Evolutionary conservation across 2,113 vertebrate genomes (phyloP).

Genomic region (Oenanthe oenanthe): DNA sequence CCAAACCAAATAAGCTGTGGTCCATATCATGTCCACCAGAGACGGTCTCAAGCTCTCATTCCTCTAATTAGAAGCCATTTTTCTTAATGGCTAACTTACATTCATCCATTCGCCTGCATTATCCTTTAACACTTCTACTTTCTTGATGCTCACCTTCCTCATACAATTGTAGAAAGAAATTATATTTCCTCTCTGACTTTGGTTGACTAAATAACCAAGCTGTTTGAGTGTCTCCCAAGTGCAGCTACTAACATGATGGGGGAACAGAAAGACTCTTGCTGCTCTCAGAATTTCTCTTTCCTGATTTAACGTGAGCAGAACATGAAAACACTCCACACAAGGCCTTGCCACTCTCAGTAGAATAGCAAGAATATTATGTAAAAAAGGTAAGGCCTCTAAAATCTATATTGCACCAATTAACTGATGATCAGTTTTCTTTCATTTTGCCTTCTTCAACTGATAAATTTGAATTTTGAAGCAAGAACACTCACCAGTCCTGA

Average conservation of each 20-base stretch:
- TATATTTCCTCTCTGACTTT: background rate
- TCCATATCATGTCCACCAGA: background rate
- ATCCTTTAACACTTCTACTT: background rate
- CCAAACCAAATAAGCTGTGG: background rate
- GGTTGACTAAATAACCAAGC: background rate
- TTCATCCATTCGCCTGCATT: background rate
- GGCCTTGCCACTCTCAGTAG: background rate
- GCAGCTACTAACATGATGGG: background rate
- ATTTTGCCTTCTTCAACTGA: background rate
- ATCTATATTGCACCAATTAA: background rate
- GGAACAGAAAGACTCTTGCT: background rate
- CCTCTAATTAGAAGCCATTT: background rate
- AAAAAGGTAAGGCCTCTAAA: background rate
- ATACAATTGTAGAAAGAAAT: background rate
- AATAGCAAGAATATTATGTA: rapidly evolving
- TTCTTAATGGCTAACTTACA: background rate
- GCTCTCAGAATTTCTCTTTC: background rate
- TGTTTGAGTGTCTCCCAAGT: background rate
- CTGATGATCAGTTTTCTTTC: background rate
- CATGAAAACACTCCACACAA: background rate
- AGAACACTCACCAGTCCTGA: background rate
- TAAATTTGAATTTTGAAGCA: background rate
- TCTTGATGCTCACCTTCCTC: background rate
- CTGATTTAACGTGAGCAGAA: background rate
- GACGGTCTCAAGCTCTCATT: background rate